Evolutionary conservation across 2,113 vertebrate species (phyloP).

Genomic region (Chloroceryle aenea): DNA sequence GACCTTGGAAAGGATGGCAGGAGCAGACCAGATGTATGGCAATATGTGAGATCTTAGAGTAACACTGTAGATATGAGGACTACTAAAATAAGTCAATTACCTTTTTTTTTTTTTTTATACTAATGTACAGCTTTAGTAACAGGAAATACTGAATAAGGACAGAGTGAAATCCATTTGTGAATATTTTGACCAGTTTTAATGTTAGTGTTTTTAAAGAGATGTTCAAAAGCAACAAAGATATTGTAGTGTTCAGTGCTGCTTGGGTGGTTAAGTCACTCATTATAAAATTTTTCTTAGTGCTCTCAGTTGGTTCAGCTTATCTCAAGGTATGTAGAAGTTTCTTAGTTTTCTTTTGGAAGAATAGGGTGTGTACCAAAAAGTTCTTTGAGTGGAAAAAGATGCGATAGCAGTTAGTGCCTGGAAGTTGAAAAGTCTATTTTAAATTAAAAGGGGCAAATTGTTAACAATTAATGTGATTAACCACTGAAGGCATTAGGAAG

Average conservation of each 20-base stretch:
- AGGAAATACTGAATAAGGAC: not conserved
- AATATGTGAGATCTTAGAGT: not conserved
- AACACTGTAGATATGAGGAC: not conserved
- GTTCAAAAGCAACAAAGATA: not conserved
- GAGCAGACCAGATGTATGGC: not conserved
- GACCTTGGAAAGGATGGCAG: not conserved
- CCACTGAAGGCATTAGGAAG: not conserved
- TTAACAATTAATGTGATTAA: not conserved
- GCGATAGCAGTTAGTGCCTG: not conserved
- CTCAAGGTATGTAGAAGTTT: not conserved
- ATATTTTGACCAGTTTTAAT: not conserved
- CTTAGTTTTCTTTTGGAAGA: not conserved
- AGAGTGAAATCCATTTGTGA: not conserved
- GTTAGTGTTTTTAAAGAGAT: not conserved
- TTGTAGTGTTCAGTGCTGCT: not conserved
- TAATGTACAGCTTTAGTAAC: not conserved
- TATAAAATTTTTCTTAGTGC: not conserved
- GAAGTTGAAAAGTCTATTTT: conserved; percentile 3
- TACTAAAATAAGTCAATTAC: not conserved
- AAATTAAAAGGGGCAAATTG: not conserved
- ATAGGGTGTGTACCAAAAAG: not conserved
- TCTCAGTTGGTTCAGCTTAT: not conserved
- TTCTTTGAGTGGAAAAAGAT: not conserved
- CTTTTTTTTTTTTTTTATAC: not conserved
- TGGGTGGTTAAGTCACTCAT: not conserved